Conservation (phyloP, 2,113 vertebrate genomes). For the Felis chaus region DNA sequence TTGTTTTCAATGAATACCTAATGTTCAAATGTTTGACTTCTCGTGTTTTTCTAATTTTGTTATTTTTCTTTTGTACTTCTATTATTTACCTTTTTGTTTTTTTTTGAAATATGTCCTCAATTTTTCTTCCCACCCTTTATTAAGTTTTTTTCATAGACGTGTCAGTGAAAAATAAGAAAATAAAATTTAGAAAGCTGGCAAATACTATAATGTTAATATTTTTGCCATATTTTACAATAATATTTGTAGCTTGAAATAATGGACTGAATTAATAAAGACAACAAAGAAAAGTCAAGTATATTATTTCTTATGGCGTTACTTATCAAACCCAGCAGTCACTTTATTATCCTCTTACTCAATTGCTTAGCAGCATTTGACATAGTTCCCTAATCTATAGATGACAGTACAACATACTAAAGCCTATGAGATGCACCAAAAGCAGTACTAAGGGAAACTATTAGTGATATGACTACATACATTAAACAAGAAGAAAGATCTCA, state of each 20-base stretch:
- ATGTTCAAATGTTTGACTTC: neutral
- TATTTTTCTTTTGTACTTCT: neutral
- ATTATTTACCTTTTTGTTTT: neutral
- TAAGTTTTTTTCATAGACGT: neutral
- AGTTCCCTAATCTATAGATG: neutral
- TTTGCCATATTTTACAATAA: neutral
- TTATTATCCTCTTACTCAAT: neutral
- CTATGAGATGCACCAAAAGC: neutral
- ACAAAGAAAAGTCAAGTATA: neutral
- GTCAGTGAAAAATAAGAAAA: neutral
- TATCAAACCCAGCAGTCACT: neutral
- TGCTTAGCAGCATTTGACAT: neutral
- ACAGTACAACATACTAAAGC: neutral
- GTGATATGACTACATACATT: neutral
- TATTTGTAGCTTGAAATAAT: neutral
- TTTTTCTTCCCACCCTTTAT: neutral
- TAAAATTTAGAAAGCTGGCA: neutral
- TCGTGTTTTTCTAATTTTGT: neutral
- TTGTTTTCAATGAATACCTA: neutral
- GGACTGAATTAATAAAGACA: neutral
- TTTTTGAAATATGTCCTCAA: neutral
- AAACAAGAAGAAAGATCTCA: neutral
- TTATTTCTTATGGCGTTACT: neutral
- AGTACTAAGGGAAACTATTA: neutral
- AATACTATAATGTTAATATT: neutral